A percentile compares a stretch with the other conserved stretches of the same genome.
Conservation (phyloP, 2,888 invertebrate species). For the Stictocephala bisonia region DNA sequence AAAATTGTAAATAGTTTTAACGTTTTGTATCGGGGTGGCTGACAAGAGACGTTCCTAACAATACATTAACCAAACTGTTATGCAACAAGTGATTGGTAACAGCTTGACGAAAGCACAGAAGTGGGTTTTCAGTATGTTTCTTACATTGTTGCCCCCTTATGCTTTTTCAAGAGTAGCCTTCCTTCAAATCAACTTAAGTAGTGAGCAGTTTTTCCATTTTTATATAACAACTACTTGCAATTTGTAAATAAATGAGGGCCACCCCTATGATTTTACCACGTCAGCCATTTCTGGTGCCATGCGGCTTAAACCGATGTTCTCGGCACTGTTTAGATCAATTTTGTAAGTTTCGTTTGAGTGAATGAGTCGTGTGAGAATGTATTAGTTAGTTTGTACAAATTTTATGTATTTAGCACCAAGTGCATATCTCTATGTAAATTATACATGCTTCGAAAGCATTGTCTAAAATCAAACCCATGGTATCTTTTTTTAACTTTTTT, state of each 20-base stretch:
- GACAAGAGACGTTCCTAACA: slow-evolving; percentile 23
- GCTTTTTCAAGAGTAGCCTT: too few species aligned
- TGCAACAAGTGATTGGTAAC: too few species aligned
- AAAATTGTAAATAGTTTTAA: slow-evolving; percentile 37
- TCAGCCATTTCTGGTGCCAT: slow-evolving; percentile 35
- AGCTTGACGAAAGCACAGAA: too few species aligned
- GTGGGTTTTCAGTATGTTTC: too few species aligned
- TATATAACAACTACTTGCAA: not conserved
- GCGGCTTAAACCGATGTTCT: slow-evolving; percentile 24
- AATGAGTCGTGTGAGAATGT: slow-evolving; percentile 5
- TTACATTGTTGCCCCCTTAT: too few species aligned
- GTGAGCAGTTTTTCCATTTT: slow-evolving; percentile 30
- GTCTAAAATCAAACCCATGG: not conserved
- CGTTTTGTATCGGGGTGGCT: slow-evolving; percentile 33
- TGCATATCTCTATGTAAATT: not conserved
- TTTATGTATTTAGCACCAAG: slow-evolving; percentile 29
- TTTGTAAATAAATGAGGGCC: too few species aligned
- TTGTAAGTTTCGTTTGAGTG: slow-evolving; percentile 23
- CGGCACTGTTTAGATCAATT: slow-evolving; percentile 9
- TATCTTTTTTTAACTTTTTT: too few species aligned
- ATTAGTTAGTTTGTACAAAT: slow-evolving; percentile 35
- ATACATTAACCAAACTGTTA: too few species aligned
- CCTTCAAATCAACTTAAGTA: not conserved
- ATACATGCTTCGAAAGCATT: slow-evolving; percentile 33
- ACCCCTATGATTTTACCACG: not conserved